Percentiles rank a stretch among this genome's conserved stretches.
These are phyloP conservation scores for Drosophila quadrilineata DNA, from an alignment of 1,140 invertebrate species.

Conservation along the genomic window DNA sequence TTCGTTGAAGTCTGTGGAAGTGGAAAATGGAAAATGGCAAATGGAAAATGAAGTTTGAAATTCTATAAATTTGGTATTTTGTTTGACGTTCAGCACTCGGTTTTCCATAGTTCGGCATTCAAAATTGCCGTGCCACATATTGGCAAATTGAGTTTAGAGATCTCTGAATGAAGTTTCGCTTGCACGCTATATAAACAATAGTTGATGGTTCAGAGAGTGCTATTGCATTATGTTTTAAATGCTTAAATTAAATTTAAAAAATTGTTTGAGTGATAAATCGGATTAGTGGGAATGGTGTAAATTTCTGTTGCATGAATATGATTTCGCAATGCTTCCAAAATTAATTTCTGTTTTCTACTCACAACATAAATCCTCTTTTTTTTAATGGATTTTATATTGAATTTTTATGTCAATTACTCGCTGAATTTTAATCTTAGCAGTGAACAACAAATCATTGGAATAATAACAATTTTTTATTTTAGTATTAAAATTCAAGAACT, in stretches of 20 bases:
- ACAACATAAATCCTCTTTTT: too few species aligned
- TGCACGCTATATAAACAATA: constrained; percentile 29
- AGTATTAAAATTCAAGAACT: too few species aligned
- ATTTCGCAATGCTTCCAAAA: too few species aligned
- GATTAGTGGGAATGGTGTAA: background rate
- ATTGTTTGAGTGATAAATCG: background rate
- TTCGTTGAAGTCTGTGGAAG: constrained; percentile 9
- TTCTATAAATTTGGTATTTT: constrained; percentile 76
- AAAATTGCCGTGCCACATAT: constrained; percentile 39
- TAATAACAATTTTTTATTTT: too few species aligned
- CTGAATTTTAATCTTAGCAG: too few species aligned
- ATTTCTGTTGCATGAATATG: background rate
- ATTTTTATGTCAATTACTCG: too few species aligned
- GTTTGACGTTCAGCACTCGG: constrained; percentile 66
- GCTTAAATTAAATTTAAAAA: background rate
- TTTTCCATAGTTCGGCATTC: too few species aligned
- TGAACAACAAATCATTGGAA: too few species aligned
- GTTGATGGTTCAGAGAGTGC: constrained; percentile 39
- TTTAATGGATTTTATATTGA: too few species aligned
- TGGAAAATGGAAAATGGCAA: constrained; percentile 36
- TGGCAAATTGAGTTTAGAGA: constrained; percentile 69
- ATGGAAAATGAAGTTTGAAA: constrained; percentile 50
- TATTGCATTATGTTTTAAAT: constrained; percentile 28
- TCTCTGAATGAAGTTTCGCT: constrained; percentile 16
- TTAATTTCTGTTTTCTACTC: too few species aligned